A percentile compares a stretch with the other conserved stretches of the same genome.
These are phyloP conservation scores for Lobophora halterata DNA, from an alignment of 2,888 invertebrate species.

Conservation along the genomic window DNA sequence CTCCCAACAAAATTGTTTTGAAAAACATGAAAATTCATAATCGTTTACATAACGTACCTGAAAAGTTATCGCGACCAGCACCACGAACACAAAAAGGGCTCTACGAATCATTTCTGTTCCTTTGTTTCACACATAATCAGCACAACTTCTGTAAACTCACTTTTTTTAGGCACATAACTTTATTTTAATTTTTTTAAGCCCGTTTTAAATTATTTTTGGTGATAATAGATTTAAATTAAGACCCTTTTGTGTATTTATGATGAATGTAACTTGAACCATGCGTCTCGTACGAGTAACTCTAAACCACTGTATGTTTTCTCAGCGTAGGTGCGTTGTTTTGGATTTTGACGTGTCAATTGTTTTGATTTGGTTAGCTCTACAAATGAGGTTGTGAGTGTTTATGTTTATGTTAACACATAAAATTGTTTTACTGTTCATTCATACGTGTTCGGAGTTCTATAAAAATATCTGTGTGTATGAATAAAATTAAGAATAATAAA, in stretches of 20 bases:
- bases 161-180: constrained; percentile 1
- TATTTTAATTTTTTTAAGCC: constrained; percentile 12
- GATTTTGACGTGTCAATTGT: constrained; percentile 47
- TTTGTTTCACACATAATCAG: constrained; percentile 49
- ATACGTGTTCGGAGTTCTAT: constrained; percentile 30
- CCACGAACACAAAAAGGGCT: constrained; percentile 49
- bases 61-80: constrained; percentile 53
- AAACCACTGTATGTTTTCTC: constrained; percentile 46
- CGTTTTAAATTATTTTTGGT: constrained; percentile 1
- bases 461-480: not conserved
- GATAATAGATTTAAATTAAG: too few relatives aligned
- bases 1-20: not conserved
- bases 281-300: constrained; percentile 35
- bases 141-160: constrained; percentile 38
- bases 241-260: too few relatives aligned
- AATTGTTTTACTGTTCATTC: constrained; percentile 42
- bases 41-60: constrained; percentile 49
- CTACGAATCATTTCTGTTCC: constrained; percentile 60
- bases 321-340: constrained; percentile 54
- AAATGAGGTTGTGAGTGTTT: constrained; percentile 34
- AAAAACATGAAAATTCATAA: not conserved
- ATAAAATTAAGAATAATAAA: not conserved
- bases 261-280: too few relatives aligned
- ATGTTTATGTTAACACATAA: constrained; percentile 29
- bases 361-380: constrained; percentile 51